Percentiles rank a stretch among this genome's conserved stretches.
Evolutionary conservation across 1,140 invertebrate species (phyloP).

Genomic region (Aphelinus certus): DNA sequence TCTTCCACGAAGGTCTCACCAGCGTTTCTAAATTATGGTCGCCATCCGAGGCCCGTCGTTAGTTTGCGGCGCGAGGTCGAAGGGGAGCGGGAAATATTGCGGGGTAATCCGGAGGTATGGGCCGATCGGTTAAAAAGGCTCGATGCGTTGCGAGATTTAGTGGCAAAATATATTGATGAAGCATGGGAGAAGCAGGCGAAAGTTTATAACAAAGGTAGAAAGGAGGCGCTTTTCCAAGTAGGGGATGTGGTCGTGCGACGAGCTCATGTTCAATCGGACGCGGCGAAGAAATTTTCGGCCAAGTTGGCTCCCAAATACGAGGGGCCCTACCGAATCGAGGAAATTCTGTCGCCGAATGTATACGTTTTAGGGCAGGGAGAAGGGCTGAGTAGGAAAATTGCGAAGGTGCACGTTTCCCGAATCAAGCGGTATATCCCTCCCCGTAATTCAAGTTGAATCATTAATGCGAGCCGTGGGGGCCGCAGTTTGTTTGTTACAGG

Average conservation of each 20-base stretch:
- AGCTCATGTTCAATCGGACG: constrained; percentile 14
- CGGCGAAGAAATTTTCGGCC: constrained; percentile 1
- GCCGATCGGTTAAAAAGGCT: constrained; percentile 23
- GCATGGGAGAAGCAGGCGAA: neutral
- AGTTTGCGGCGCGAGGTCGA: constrained; percentile 12
- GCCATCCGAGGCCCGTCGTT: constrained; percentile 11
- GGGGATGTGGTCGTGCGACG: constrained; percentile 2
- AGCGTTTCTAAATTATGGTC: constrained; percentile 39
- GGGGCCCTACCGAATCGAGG: constrained; percentile 11
- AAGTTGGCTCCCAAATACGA: constrained; percentile 8
- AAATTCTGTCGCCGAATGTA: neutral
- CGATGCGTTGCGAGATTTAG: constrained; percentile 16
- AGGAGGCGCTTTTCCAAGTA: constrained; percentile 10
- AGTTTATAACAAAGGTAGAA: constrained; percentile 19
- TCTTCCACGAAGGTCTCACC: neutral
- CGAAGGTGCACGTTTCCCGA: no score
- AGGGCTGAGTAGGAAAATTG: no score
- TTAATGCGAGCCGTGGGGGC: no score
- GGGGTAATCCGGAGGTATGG: constrained; percentile 20
- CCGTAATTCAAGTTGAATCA: no score
- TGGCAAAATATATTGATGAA: neutral
- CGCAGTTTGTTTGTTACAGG: no score
- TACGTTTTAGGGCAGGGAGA: constrained; percentile 18
- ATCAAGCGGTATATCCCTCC: no score
- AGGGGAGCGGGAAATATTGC: neutral